Conservation (phyloP, 2,113 vertebrate species). For the Psettodes erumei region DNA sequence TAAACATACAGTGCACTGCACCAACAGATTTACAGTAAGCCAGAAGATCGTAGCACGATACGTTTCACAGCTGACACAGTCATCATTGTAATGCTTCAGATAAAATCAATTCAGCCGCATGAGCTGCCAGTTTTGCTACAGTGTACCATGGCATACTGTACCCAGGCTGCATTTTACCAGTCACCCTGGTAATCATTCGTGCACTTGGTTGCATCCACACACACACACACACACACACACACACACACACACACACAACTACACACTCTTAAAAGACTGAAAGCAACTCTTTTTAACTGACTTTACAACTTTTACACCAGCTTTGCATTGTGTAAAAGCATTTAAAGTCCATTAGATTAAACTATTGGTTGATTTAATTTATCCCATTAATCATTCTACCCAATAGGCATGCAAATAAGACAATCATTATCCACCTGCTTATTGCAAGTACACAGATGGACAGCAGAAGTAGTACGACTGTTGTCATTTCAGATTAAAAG, state of each 20-base stretch:
- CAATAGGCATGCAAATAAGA: slow-evolving; percentile 54
- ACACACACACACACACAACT: slow-evolving; percentile 3
- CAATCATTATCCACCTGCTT: slow-evolving; percentile 34
- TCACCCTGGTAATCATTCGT: slow-evolving; percentile 27
- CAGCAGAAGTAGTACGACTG: slow-evolving; percentile 17
- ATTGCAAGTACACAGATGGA: too few species aligned
- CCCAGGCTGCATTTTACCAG: slow-evolving; percentile 3
- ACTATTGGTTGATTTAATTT: slow-evolving; percentile 59
- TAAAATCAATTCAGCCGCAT: slow-evolving; percentile 33
- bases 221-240: slow-evolving; percentile 8
- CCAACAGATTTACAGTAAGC: slow-evolving; percentile 10
- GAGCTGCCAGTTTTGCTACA: slow-evolving; percentile 29
- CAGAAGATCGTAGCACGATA: slow-evolving; percentile 36
- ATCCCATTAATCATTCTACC: slow-evolving; percentile 58
- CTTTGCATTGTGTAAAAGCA: too few species aligned
- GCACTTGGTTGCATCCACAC: background rate
- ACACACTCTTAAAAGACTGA: slow-evolving; percentile 21
- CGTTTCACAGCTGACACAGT: slow-evolving; percentile 18
- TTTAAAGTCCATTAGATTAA: slow-evolving; percentile 62
- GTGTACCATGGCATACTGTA: slow-evolving; percentile 33
- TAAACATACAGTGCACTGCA: background rate
- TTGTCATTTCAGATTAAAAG: slow-evolving; percentile 45
- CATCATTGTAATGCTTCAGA: slow-evolving; percentile 38
- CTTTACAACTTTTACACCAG: slow-evolving; percentile 67
- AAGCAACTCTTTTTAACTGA: slow-evolving; percentile 53